Conservation (phyloP, 2,113 vertebrate species). For the Halichoeres trimaculatus region DNA sequence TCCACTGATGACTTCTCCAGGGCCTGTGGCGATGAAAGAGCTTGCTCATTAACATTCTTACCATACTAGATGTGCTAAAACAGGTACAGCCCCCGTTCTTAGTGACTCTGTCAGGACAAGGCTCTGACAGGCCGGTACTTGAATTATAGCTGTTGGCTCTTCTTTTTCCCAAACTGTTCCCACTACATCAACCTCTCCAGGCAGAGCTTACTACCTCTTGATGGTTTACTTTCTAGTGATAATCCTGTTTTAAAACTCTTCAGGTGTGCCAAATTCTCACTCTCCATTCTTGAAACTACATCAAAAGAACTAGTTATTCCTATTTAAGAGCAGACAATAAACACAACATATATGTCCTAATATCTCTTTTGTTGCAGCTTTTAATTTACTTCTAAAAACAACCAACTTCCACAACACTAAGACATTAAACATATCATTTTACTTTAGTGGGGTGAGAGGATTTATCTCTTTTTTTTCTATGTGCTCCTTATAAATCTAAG, state of each 20-base stretch:
- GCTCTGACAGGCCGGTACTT: slow-evolving; percentile 35
- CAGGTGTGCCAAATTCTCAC: not conserved
- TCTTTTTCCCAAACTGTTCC: not conserved
- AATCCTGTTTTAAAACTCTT: not conserved
- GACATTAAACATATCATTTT: not conserved
- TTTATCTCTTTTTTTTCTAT: too few species aligned
- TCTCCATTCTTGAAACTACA: not conserved
- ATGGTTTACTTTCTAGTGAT: not conserved
- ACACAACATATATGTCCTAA: too few species aligned
- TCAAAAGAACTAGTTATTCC: not conserved
- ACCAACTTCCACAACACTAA: not conserved
- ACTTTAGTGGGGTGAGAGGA: too few species aligned
- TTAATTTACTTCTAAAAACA: too few species aligned
- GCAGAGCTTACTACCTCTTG: not conserved
- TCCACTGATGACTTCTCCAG: slow-evolving; percentile 31
- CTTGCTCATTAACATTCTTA: slow-evolving; percentile 59
- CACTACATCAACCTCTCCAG: not conserved
- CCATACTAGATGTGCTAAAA: slow-evolving; percentile 38
- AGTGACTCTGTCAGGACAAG: not conserved
- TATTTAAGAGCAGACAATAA: not conserved
- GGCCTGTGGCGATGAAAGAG: slow-evolving; percentile 22
- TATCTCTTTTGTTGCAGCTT: too few species aligned
- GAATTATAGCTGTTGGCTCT: slow-evolving; percentile 25
- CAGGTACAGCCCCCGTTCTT: not conserved
- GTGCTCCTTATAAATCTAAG: too few species aligned